Conservation (phyloP, 2,888 invertebrate species). For the Lepidocyrtinus sp. region DNA sequence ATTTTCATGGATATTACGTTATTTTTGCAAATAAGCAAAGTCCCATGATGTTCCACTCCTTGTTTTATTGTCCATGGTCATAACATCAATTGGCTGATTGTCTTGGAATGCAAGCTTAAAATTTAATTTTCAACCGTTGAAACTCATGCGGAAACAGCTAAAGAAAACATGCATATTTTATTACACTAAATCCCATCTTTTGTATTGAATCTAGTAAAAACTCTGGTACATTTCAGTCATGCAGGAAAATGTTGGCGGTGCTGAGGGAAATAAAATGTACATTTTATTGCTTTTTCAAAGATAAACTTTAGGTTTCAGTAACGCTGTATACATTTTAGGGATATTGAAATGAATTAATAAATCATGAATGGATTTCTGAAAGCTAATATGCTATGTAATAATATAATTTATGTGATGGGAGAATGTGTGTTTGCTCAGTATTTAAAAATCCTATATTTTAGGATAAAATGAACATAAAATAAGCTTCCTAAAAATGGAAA, state of each 20-base stretch:
- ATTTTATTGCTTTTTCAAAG: constrained; percentile 10
- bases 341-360: constrained; percentile 24
- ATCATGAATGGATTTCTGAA: constrained; percentile 43
- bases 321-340: too few species aligned
- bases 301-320: too few species aligned
- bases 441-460: constrained; percentile 4
- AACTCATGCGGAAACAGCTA: too few species aligned
- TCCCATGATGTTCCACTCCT: not conserved
- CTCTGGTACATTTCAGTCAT: not conserved
- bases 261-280: not conserved
- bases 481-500: constrained; percentile 9
- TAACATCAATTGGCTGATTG: too few species aligned
- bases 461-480: constrained; percentile 12
- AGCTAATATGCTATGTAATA: constrained; percentile 26
- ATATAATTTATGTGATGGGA: constrained; percentile 33
- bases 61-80: not conserved
- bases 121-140: too few species aligned
- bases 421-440: not conserved
- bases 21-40: not conserved
- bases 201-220: too few species aligned
- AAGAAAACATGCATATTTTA: not conserved
- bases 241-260: too few species aligned
- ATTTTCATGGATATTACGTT: not conserved
- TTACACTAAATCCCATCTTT: not conserved
- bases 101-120: too few species aligned